Evolutionary conservation across 2,113 vertebrate species (phyloP), one percentile per base, ranked within the genome.

Genomic region (Halcyon malimbica): DNA sequence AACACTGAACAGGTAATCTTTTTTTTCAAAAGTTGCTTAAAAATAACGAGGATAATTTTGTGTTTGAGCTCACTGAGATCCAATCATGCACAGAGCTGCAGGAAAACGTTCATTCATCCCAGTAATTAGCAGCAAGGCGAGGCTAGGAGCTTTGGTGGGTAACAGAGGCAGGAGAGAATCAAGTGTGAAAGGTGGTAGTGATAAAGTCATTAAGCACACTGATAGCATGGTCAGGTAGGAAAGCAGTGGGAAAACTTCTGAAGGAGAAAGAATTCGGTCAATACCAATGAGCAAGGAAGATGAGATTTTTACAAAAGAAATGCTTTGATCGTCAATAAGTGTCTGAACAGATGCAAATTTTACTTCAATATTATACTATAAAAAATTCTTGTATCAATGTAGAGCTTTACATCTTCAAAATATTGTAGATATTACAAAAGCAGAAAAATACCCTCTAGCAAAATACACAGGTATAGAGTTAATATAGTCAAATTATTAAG

Each of bases 31-130:
- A 31, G 54, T 19, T 0, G 1, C 25, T 96, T 48, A 21, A 74
- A 53, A 42, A 26, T 4, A 28, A 53, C 46, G 28, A 62, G 8
- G 9, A 20, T n/a, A 46, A 44, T 81, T 90, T 44, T 39, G 39
- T 33, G 62, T 39, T 67, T 62, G 15, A 77, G 67, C 25, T 87
- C 24, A 39, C 29, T 12, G n/a, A 91, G 71, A 89, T 56, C n/a
- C 20, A 89, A 37, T 35, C 10, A 8, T 6, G 6, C 44, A 31
- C 23, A 89, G 56, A 83, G 62, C 93, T 94, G 83, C 86, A 93
- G 80, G 83, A 96, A 94, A 94, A 94, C 17, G 4, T 65, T 94
- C 92, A 39, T 82, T 93, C 35, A 88, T 77, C 90, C 67, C 63
- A 80, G 44, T n/a, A 88, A 53, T 13, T 60, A 71, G 71, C 1